Base-by-base conservation (phyloP, 2,888 invertebrate genomes). In the Drosophila leonis region DNA sequence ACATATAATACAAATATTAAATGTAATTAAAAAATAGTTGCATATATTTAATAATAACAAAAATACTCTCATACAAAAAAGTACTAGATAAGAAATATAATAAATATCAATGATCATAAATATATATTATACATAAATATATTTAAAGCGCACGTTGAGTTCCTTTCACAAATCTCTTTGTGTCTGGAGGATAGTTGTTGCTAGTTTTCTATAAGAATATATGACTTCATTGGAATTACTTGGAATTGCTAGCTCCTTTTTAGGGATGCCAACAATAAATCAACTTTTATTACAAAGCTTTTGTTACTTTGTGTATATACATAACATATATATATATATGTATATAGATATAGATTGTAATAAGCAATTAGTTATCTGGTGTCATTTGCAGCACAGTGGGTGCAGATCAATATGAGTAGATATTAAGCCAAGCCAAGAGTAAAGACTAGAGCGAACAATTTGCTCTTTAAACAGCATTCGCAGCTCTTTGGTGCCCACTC, bases 241-340 rank as follows among this genome's bases (percentile, higher is more conserved):
- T 63, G 18, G 64, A 37, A 48, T 46, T 55, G 33, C 27, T 37
- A 55, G 64, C 65, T 74, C 87, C 83, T 77, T 83, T 76, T 83
- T 83, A 44, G 68, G 81, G 89, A 65, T 65, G 48, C 56, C 67
- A 57, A 55, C 74, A 65, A 88, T 83, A 83, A 88, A 83, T 83
- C 89, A 83, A 72, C 48, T 56, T 68, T 76, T 76, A 80, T 74
- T 70, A 74, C 80, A 83, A 80, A 51, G 62, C 65, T 52, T 63
- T 75, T 75, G 54, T 64, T 69, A 61, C 57, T 60, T 65, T 65
- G 35, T 51, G 18, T 24, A 44, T n/a, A 48, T 48, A 63, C 64
- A 55, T 48, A 62, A 49, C 57, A 57, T 51, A 64, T 41, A 33
- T 9, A 18, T 12, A 48, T 44, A 65, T 64, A 64, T 55, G 56